Percentiles rank a stretch among this genome's conserved stretches.
These are phyloP conservation scores for Helicorthomorpha holstii DNA, from an alignment of 1,140 invertebrate genomes.

Conservation along the genomic window DNA sequence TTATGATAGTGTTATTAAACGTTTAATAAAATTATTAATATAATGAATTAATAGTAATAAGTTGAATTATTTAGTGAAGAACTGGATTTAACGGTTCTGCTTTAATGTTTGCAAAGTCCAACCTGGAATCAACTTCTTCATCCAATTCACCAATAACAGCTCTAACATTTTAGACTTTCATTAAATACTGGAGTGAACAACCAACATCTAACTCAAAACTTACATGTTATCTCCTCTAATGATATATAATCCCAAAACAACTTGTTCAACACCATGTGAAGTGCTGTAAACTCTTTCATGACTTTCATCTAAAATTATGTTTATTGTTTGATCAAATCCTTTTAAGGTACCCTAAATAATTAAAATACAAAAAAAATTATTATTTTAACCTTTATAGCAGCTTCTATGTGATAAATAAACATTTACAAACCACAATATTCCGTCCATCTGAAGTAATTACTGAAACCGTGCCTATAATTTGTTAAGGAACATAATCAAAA, in stretches of 20 bases:
- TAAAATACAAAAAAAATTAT: conserved; percentile 15
- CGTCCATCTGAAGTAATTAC: conserved; percentile 88
- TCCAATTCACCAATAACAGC: conserved; percentile 83
- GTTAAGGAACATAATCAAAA: not conserved
- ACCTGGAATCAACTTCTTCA: conserved; percentile 66
- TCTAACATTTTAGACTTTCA: conserved; percentile 29
- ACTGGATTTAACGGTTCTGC: conserved; percentile 79
- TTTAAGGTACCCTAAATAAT: conserved; percentile 56
- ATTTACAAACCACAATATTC: conserved; percentile 72
- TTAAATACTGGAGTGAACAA: conserved; percentile 1
- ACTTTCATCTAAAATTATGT: conserved; percentile 92
- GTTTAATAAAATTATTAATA: too few species aligned
- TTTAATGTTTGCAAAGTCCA: conserved; percentile 67
- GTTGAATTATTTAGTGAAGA: conserved; percentile 40
- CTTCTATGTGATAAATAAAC: conserved; percentile 7
- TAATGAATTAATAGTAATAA: not conserved
- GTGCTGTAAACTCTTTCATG: conserved; percentile 92
- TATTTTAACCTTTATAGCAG: not conserved
- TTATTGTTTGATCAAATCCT: conserved; percentile 96
- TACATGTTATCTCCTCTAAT: conserved; percentile 95
- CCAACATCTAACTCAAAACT: conserved; percentile 23
- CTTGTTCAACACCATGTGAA: conserved; percentile 83
- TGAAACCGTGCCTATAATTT: conserved; percentile 57
- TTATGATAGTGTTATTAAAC: too few species aligned
- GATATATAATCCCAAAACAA: conserved; percentile 88